Evolutionary conservation across 1,140 invertebrate species (phyloP).

Genomic region (Cydia amplana): DNA sequence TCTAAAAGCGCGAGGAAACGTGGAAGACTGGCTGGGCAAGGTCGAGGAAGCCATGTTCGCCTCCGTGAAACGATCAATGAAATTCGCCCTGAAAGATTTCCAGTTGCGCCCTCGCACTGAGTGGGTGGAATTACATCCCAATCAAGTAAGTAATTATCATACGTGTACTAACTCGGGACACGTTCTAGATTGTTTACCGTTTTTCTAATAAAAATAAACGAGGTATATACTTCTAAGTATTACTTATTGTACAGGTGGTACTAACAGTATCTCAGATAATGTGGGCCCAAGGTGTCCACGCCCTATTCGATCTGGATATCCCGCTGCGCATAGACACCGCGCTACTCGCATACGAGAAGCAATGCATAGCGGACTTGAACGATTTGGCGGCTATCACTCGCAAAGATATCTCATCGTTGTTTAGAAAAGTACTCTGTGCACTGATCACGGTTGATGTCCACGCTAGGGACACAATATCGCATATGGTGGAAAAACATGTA

Average conservation of each 20-base stretch:
- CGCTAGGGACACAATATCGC: constrained; percentile 89
- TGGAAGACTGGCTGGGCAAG: constrained; percentile 93
- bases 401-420: constrained; percentile 84
- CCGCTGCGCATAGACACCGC: constrained; percentile 71
- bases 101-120: constrained; percentile 77
- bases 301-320: constrained; percentile 82
- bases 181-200: too few species aligned
- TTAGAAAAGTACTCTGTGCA: constrained; percentile 88
- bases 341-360: constrained; percentile 85
- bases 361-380: constrained; percentile 87
- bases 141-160: constrained; percentile 59
- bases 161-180: too few species aligned
- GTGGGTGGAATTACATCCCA: constrained; percentile 82
- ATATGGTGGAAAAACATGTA: constrained; percentile 85
- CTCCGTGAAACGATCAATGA: constrained; percentile 87
- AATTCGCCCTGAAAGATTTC: constrained; percentile 84
- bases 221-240: not conserved
- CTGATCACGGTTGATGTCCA: constrained; percentile 94
- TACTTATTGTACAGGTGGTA: constrained; percentile 74
- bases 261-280: constrained; percentile 92
- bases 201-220: too few species aligned
- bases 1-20: constrained; percentile 91
- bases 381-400: constrained; percentile 88
- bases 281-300: constrained; percentile 89
- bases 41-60: constrained; percentile 92